These are phyloP conservation scores for Ceratotherium simum DNA, from an alignment of 2,113 vertebrate species.

Conservation along the genomic window DNA sequence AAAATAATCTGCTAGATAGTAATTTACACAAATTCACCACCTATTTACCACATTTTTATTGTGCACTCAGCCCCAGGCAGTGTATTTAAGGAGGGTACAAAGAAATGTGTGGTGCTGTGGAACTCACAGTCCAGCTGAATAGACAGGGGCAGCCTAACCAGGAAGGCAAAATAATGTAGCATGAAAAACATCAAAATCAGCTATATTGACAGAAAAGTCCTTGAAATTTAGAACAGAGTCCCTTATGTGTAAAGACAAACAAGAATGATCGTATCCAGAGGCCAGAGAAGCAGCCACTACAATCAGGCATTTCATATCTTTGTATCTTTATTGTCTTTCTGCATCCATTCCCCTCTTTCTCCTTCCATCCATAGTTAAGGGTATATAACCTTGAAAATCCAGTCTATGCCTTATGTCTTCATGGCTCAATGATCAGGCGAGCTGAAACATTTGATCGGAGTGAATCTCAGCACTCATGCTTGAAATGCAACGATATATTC, in stretches of 20 bases:
- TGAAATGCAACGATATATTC: not conserved
- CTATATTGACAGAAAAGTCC: not conserved
- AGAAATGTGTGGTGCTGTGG: not conserved
- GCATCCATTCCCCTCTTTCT: not conserved
- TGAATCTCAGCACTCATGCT: not conserved
- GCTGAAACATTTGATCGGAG: not conserved
- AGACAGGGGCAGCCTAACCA: not conserved
- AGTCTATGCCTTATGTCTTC: not conserved
- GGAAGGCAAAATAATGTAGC: not conserved
- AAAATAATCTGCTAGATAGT: slow-evolving; percentile 39
- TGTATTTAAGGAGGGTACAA: slow-evolving; percentile 10
- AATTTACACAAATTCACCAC: slow-evolving; percentile 38
- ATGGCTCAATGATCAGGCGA: not conserved
- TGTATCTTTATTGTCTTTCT: not conserved
- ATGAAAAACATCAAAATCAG: not conserved
- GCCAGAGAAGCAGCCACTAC: not conserved
- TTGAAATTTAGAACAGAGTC: not conserved
- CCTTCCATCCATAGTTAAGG: not conserved
- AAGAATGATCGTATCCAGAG: not conserved
- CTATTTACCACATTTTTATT: slow-evolving; percentile 46
- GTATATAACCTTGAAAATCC: not conserved
- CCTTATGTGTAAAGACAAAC: not conserved
- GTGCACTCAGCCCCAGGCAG: not conserved
- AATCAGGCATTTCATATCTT: not conserved
- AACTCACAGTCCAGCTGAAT: not conserved